Evolutionary conservation across 2,113 vertebrate genomes (phyloP).

Genomic region (Corapipo altera): DNA sequence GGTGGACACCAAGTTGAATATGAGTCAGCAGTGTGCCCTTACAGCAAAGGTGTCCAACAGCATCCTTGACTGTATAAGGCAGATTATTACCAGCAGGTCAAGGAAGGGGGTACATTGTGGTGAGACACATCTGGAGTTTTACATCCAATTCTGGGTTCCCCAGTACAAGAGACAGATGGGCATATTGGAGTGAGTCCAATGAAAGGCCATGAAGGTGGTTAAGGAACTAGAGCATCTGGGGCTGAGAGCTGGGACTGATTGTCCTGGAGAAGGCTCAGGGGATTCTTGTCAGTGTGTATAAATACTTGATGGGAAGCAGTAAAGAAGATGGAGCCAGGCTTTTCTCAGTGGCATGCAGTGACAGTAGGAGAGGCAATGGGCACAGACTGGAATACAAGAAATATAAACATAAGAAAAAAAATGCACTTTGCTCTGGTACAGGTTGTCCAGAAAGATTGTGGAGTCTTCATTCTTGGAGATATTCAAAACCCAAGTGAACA

Average conservation of each 20-base stretch:
- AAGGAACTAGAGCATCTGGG: background rate
- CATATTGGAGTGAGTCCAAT: background rate
- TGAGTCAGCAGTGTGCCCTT: background rate
- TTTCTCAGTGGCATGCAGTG: background rate
- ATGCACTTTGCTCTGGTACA: background rate
- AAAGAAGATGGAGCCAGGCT: background rate
- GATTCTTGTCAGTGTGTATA: background rate
- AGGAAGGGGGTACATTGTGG: background rate
- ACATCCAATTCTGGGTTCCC: background rate
- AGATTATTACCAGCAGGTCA: background rate
- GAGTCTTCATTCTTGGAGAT: background rate
- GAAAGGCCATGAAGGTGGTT: background rate
- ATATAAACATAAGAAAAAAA: background rate
- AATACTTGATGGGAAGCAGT: background rate
- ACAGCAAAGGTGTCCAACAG: background rate
- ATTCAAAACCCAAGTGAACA: background rate
- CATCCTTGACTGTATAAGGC: background rate
- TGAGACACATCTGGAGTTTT: background rate
- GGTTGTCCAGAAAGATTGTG: background rate
- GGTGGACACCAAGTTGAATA: background rate
- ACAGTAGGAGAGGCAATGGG: background rate
- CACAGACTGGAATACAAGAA: background rate
- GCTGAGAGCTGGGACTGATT: background rate
- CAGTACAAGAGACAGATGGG: background rate
- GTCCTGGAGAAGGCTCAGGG: background rate